Conservation (phyloP, 2,888 invertebrate genomes). For the Lasius fuliginosus region DNA sequence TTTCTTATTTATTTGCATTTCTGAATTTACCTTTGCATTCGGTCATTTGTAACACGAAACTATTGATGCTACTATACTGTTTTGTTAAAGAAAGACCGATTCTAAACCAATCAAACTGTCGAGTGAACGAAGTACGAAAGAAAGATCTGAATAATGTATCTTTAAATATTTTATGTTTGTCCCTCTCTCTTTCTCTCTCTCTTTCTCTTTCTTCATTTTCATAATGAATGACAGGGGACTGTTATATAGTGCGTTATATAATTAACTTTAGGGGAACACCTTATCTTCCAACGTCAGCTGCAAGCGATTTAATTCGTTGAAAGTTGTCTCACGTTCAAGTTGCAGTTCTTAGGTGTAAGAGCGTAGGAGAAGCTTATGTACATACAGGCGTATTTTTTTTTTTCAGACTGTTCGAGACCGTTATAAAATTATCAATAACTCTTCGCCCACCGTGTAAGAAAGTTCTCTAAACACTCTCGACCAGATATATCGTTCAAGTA, state of each 20-base stretch:
- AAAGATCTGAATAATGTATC: not conserved
- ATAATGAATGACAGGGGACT: not conserved
- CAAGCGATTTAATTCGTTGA: constrained; percentile 1
- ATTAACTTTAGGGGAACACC: not conserved
- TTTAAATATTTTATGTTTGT: not conserved
- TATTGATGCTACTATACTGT: not conserved
- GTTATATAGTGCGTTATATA: not conserved
- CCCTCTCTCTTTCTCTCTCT: too few species aligned
- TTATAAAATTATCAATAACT: not conserved
- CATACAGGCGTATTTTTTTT: not conserved
- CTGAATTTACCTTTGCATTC: not conserved
- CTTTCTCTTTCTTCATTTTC: not conserved
- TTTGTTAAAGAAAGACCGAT: not conserved
- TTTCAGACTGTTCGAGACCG: not conserved
- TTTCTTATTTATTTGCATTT: not conserved
- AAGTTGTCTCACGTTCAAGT: not conserved
- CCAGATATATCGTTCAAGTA: not conserved
- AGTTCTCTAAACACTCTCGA: not conserved
- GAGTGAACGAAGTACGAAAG: not conserved
- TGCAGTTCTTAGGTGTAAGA: not conserved
- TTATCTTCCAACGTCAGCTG: not conserved
- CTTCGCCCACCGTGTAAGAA: constrained; percentile 5
- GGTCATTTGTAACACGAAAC: not conserved
- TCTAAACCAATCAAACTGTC: not conserved
- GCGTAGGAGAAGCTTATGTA: constrained; percentile 20